Percentiles rank a stretch among this genome's conserved stretches.
phyloP scores from a whole-genome alignment of 2,797 vertebrate species.

The Phaenicophaeus curvirostris region DNA sequence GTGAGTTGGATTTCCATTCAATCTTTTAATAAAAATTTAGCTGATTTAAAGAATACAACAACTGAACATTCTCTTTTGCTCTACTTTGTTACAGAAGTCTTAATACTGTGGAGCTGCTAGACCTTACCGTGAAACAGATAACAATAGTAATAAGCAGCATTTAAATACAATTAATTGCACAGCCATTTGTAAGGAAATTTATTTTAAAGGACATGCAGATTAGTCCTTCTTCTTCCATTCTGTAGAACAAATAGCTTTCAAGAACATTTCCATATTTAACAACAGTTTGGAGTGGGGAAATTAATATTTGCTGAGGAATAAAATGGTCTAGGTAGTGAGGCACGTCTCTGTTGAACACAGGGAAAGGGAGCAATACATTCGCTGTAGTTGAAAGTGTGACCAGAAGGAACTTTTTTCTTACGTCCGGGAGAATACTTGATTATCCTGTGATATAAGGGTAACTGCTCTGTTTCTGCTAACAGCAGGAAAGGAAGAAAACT shows the following conservation, averaged over 20 bases:
- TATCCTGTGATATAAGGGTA: not conserved
- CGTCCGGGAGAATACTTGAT: not conserved
- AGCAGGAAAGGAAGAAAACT: not conserved
- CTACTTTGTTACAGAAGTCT: not conserved
- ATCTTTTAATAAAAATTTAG: not conserved
- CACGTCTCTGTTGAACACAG: not conserved
- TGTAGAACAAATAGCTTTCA: slow-evolving; percentile 33
- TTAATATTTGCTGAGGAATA: slow-evolving; percentile 12
- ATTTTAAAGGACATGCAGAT: not conserved
- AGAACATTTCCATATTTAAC: slow-evolving; percentile 24
- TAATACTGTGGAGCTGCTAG: not conserved
- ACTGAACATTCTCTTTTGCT: not conserved
- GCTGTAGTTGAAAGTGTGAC: not conserved
- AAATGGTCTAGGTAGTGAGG: slow-evolving; percentile 12
- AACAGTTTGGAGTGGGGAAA: slow-evolving; percentile 39
- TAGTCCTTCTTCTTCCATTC: slow-evolving; percentile 6
- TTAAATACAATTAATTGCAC: not conserved
- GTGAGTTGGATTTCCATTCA: not conserved
- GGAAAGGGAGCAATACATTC: not conserved
- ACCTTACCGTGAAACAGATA: not conserved
- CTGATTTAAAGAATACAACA: not conserved
- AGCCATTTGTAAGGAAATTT: not conserved
- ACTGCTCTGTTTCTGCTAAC: not conserved
- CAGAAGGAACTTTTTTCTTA: not conserved
- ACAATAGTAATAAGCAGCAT: not conserved